Conservation (phyloP, 2,113 vertebrate genomes). For the Arvicanthis niloticus region DNA sequence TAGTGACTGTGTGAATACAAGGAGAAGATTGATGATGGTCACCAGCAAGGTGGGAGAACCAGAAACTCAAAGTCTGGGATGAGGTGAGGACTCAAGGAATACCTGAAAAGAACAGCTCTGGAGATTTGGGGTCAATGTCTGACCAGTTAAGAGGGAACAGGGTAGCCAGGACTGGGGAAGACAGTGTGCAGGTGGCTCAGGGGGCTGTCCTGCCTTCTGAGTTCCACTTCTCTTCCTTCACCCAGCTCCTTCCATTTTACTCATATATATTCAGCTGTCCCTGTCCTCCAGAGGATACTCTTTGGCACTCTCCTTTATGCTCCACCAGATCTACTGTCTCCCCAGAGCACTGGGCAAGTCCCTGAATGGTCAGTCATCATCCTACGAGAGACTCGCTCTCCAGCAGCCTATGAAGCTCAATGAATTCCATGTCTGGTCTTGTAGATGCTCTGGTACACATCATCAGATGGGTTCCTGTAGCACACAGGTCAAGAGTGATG, state of each 20-base stretch:
- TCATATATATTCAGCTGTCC: too few species aligned
- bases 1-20: too few species aligned
- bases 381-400: neutral
- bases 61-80: neutral
- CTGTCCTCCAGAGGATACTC: neutral
- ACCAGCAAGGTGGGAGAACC: neutral
- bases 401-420: neutral
- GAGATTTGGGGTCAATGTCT: too few species aligned
- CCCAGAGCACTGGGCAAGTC: neutral
- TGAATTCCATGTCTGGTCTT: neutral
- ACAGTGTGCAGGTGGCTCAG: neutral
- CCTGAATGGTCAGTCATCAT: neutral
- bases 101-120: neutral
- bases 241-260: neutral
- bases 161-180: neutral
- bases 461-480: accelerated
- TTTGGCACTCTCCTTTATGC: neutral
- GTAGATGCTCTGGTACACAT: too few species aligned
- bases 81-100: neutral
- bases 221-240: neutral
- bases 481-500: accelerated
- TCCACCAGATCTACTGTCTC: too few species aligned
- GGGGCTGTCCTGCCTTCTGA: neutral
- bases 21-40: neutral
- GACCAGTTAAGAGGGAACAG: neutral